These are phyloP conservation scores for Drosophila quinaria DNA, from an alignment of 2,888 invertebrate species.

Conservation along the genomic window DNA sequence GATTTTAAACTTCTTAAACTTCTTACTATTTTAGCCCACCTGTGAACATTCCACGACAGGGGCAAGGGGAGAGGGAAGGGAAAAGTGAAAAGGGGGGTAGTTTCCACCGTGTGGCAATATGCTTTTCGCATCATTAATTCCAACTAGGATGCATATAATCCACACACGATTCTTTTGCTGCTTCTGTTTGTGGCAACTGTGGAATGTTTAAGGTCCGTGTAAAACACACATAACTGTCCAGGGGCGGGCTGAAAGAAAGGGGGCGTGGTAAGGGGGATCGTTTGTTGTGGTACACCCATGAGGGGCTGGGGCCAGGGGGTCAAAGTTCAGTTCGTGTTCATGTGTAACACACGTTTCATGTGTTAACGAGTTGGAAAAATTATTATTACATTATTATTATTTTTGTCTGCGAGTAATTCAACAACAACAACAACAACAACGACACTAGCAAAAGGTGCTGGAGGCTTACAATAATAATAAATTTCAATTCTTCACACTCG, in stretches of 20 bases:
- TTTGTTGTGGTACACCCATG: neutral
- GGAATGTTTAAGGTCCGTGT: conserved; percentile 22
- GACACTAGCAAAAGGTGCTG: conserved; percentile 36
- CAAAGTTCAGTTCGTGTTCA: conserved; percentile 37
- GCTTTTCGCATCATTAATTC: conserved; percentile 70
- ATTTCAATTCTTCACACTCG: conserved; percentile 76
- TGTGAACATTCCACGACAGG: neutral
- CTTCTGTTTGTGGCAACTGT: conserved; percentile 20
- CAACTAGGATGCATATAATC: conserved; percentile 51
- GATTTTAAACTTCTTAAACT: neutral
- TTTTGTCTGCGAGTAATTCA: conserved; percentile 74
- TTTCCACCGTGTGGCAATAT: conserved; percentile 10
- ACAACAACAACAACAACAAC: conserved; percentile 37
- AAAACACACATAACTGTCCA: conserved; percentile 11
- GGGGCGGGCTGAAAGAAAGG: neutral
- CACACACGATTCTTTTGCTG: conserved; percentile 39
- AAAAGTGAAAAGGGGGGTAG: neutral
- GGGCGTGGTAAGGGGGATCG: neutral
- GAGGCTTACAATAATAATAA: conserved; percentile 77
- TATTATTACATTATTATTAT: conserved; percentile 83
- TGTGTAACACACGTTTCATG: conserved; percentile 61
- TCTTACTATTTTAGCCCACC: neutral
- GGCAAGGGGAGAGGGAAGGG: neutral
- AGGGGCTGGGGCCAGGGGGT: neutral
- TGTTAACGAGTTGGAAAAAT: conserved; percentile 83